A percentile compares a stretch with the other conserved stretches of the same genome.
phyloP scores from a whole-genome alignment of 2,797 vertebrate species.

The Todus mexicanus region DNA sequence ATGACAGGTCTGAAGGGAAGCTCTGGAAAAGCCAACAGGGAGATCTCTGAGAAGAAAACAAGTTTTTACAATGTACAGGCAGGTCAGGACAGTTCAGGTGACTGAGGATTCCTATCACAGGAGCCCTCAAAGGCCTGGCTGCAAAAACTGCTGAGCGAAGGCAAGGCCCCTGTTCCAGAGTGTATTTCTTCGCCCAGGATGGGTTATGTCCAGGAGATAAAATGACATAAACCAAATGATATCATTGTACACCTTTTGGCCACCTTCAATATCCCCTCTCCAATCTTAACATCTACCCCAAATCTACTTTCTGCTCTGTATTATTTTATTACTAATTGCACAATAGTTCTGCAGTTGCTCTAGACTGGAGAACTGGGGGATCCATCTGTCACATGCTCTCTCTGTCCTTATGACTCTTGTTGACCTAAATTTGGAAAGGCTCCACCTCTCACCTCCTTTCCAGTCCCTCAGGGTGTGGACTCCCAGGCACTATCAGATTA shows the following conservation, averaged over 20 bases:
- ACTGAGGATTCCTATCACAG: neutral
- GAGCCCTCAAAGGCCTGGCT: neutral
- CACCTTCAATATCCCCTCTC: neutral
- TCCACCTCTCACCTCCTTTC: neutral
- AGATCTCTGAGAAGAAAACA: neutral
- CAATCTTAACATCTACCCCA: neutral
- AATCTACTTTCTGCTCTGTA: neutral
- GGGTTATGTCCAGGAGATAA: neutral
- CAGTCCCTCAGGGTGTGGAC: neutral
- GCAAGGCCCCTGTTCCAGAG: neutral
- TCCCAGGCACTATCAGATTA: neutral
- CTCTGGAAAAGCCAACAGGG: neutral
- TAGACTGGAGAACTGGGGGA: neutral
- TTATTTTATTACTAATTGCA: neutral
- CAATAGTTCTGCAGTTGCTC: neutral
- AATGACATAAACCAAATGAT: neutral
- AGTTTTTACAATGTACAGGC: neutral
- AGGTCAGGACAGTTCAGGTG: neutral
- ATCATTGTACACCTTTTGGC: neutral
- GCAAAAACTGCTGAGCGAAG: neutral
- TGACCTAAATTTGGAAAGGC: neutral
- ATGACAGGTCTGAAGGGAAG: neutral
- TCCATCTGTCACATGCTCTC: neutral
- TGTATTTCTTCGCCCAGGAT: neutral
- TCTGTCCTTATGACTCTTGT: neutral